A percentile compares a stretch with the other conserved stretches of the same genome.
Conservation (phyloP, 2,888 invertebrate species). For the Theodoxus fluviatilis region DNA sequence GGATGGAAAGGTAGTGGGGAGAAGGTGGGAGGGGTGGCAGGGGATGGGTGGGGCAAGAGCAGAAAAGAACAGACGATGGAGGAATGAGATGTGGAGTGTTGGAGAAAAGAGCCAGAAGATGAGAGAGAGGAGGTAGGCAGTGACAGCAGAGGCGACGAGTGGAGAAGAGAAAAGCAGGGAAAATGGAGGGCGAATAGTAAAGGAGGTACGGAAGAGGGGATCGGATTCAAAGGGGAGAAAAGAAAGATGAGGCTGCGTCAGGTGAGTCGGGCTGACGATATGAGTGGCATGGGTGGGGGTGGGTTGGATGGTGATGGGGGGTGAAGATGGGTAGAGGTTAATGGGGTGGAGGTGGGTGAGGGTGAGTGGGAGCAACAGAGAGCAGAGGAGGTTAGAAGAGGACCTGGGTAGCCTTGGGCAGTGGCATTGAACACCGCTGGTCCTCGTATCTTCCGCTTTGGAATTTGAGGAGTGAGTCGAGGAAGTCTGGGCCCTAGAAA, state of each 20-base stretch:
- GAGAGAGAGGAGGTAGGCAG: slow-evolving; percentile 24
- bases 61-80: slow-evolving; percentile 4
- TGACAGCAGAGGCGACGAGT: too few relatives aligned
- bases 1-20: background rate
- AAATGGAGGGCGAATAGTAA: too few relatives aligned
- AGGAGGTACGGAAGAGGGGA: too few relatives aligned
- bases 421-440: slow-evolving; percentile 55
- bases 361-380: slow-evolving; percentile 5
- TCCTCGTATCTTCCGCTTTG: slow-evolving; percentile 58
- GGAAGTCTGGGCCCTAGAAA: slow-evolving; percentile 54
- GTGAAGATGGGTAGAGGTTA: background rate
- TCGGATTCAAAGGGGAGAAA: too few relatives aligned
- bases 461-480: slow-evolving; percentile 52
- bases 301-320: background rate
- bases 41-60: slow-evolving; percentile 13
- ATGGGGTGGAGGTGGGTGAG: background rate
- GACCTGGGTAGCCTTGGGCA: slow-evolving; percentile 25
- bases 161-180: too few relatives aligned
- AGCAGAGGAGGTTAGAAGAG: too few relatives aligned
- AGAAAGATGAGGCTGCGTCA: too few relatives aligned
- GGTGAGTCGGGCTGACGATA: too few relatives aligned
- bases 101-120: slow-evolving; percentile 27
- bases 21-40: background rate
- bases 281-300: background rate
- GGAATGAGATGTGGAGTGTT: slow-evolving; percentile 32